These are phyloP conservation scores for Taxidea taxus DNA, from an alignment of 2,113 vertebrate species.

Conservation along the genomic window DNA sequence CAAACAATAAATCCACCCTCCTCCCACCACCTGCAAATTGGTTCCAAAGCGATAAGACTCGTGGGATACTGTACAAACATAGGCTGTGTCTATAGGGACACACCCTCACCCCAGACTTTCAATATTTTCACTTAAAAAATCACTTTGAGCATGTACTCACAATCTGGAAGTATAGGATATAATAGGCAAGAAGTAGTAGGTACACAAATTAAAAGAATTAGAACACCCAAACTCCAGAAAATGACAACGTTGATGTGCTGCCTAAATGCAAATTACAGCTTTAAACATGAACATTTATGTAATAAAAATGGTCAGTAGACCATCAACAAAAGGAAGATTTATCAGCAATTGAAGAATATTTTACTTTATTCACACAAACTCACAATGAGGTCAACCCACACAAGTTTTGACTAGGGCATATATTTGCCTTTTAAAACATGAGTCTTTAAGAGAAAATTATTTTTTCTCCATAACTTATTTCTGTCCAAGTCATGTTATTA, in stretches of 20 bases:
- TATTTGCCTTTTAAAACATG: not conserved
- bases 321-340: not conserved
- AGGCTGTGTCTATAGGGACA: not conserved
- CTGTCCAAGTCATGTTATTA: not conserved
- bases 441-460: not conserved
- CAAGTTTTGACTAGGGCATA: not conserved
- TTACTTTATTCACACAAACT: not conserved
- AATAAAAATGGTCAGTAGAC: not conserved
- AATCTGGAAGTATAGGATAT: not conserved
- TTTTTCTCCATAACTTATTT: not conserved
- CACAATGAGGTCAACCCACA: not conserved
- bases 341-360: not conserved
- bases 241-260: not conserved
- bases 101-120: rapidly evolving
- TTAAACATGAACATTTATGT: not conserved
- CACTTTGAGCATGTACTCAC: not conserved
- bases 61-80: not conserved
- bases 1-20: not conserved
- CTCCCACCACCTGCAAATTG: not conserved
- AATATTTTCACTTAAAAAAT: not conserved
- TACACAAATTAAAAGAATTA: not conserved
- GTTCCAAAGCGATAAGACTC: not conserved
- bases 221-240: not conserved
- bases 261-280: not conserved
- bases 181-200: not conserved